Conservation (phyloP, 2,113 vertebrate genomes). For the zebrafish (Danio rerio) region DNA sequence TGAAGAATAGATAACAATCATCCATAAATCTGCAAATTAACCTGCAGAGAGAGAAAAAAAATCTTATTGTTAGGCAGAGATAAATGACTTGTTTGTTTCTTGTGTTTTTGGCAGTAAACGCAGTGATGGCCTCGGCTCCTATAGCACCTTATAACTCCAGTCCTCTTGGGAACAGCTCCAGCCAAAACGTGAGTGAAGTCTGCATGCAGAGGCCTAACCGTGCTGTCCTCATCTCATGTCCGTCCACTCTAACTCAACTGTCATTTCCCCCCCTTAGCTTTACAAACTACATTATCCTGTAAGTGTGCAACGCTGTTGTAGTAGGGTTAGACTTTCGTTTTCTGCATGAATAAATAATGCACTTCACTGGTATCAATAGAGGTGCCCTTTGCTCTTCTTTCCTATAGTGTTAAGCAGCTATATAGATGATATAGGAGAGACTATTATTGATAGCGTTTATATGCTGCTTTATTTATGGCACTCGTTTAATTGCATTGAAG, state of each 20-base stretch:
- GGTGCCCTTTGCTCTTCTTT: constrained; percentile 30
- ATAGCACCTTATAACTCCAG: constrained; percentile 71
- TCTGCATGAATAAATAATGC: constrained; percentile 57
- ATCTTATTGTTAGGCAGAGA: not conserved
- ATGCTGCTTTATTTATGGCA: not conserved
- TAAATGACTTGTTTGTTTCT: not conserved
- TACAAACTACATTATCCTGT: constrained; percentile 9
- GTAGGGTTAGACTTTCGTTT: constrained; percentile 46
- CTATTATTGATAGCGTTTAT: not conserved
- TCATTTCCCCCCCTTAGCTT: not conserved
- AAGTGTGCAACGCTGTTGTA: constrained; percentile 19
- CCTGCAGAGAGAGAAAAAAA: not conserved
- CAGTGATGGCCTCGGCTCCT: constrained; percentile 67
- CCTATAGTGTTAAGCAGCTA: constrained; percentile 7
- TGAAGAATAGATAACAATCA: not conserved
- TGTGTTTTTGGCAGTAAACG: constrained; percentile 52
- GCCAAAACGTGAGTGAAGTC: constrained; percentile 66
- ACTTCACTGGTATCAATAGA: constrained; percentile 43
- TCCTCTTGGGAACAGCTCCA: constrained; percentile 68
- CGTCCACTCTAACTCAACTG: not conserved
- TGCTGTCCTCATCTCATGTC: not conserved
- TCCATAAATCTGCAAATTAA: not conserved
- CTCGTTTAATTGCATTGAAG: too few relatives aligned
- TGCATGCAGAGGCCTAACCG: not conserved
- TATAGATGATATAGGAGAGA: not conserved